phyloP scores from a whole-genome alignment of 2,888 invertebrate genomes.

The Ctenicera cuprea region DNA sequence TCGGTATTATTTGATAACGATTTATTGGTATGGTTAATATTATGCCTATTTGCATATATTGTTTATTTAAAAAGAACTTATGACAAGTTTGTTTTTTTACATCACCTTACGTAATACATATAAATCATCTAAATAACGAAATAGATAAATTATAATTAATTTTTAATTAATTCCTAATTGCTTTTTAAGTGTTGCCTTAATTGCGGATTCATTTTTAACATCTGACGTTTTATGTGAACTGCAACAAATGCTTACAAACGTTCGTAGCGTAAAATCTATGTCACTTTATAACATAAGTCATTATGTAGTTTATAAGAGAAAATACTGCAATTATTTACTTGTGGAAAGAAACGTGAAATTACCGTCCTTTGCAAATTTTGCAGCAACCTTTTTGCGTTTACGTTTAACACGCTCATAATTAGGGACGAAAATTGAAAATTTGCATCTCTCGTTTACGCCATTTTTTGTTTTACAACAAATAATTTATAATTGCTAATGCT shows the following conservation, averaged over 20 bases:
- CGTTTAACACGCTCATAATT: too few relatives aligned
- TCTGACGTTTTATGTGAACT: not conserved
- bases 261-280: not conserved
- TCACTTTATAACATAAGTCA: not conserved
- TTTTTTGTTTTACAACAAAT: too few relatives aligned
- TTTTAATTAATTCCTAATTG: constrained; percentile 47
- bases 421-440: too few relatives aligned
- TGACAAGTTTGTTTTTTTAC: constrained; percentile 27
- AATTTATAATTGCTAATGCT: too few relatives aligned
- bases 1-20: constrained; percentile 48
- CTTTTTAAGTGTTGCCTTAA: constrained; percentile 40
- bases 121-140: constrained; percentile 39
- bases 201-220: constrained; percentile 25
- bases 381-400: too few relatives aligned
- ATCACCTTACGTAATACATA: constrained; percentile 29
- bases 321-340: too few relatives aligned
- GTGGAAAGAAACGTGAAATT: too few relatives aligned
- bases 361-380: too few relatives aligned
- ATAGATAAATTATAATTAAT: constrained; percentile 46
- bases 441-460: too few relatives aligned
- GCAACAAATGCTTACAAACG: not conserved
- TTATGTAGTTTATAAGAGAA: too few relatives aligned
- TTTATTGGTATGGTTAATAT: constrained; percentile 47
- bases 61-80: constrained; percentile 38
- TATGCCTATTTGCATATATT: constrained; percentile 47